These are phyloP conservation scores for Drosophila siamana DNA, from an alignment of 2,888 invertebrate species.

Conservation along the genomic window DNA sequence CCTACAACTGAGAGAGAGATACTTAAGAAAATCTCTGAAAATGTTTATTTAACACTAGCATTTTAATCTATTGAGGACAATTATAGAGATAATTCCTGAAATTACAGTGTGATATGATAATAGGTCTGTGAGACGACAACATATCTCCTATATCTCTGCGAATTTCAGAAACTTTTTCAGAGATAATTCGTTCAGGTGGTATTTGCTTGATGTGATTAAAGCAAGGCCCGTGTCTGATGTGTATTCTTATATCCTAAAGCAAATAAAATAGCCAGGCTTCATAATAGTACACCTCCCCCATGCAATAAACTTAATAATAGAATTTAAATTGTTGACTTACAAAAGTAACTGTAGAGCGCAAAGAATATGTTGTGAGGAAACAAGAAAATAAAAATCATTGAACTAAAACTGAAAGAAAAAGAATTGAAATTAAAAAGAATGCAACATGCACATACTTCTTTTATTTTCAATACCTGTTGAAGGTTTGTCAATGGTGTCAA, in stretches of 20 bases:
- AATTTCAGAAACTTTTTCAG: not conserved
- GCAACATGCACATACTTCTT: not conserved
- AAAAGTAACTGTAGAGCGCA: conserved; percentile 35
- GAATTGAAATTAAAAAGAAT: conserved; percentile 31
- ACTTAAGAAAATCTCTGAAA: not conserved
- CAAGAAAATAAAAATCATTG: conserved; percentile 38
- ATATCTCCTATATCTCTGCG: not conserved
- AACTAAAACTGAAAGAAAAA: conserved; percentile 62
- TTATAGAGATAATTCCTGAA: conserved; percentile 3
- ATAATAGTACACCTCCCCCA: not conserved
- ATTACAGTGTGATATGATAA: conserved; percentile 4
- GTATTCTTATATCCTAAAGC: conserved; percentile 1
- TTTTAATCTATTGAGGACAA: conserved; percentile 13
- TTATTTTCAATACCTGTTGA: conserved; percentile 70
- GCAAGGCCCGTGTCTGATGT: not conserved
- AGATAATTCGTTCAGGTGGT: not conserved
- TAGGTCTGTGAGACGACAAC: not conserved
- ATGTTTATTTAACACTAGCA: conserved; percentile 4
- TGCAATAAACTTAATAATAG: conserved; percentile 3
- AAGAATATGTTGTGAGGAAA: not conserved
- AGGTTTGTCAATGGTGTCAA: conserved; percentile 75
- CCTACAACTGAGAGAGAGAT: not conserved
- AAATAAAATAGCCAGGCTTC: conserved; percentile 4
- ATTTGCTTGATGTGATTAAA: conserved; percentile 9
- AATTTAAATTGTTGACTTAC: conserved; percentile 38